phyloP scores from a whole-genome alignment of 92 coral and sea anemone species.

The Scolanthus callimorphus region DNA sequence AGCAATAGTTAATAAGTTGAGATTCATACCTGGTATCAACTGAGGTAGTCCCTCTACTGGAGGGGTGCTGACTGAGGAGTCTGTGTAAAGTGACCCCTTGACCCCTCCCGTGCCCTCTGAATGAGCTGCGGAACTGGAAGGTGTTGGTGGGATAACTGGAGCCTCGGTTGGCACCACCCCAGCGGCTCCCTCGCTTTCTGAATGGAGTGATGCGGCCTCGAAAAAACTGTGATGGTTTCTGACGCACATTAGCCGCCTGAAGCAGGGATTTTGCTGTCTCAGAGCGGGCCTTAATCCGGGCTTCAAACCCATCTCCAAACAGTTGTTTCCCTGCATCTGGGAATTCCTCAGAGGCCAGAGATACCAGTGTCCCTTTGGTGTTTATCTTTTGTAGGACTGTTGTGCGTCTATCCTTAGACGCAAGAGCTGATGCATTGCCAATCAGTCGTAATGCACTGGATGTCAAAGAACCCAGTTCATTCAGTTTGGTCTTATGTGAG shows the following conservation, averaged over 20 bases:
- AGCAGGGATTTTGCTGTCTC: constrained; percentile 43
- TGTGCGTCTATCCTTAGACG: constrained; percentile 27
- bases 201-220: too few relatives aligned
- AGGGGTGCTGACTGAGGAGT: too few relatives aligned
- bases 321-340: constrained; percentile 45
- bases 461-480: constrained; percentile 39
- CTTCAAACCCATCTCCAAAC: constrained; percentile 37
- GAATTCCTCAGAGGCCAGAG: constrained; percentile 43
- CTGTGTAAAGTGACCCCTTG: too few relatives aligned
- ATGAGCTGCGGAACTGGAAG: too few relatives aligned
- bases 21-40: too few relatives aligned
- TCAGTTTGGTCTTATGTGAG: constrained; percentile 30
- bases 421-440: constrained; percentile 41
- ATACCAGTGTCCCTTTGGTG: constrained; percentile 31
- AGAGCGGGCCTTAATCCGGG: constrained; percentile 26
- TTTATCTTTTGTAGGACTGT: constrained; percentile 37
- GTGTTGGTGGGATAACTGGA: too few relatives aligned
- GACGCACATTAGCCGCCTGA: constrained; percentile 32
- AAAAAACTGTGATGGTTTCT: constrained; percentile 30
- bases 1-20: too few relatives aligned
- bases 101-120: too few relatives aligned
- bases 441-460: constrained; percentile 37
- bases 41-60: too few relatives aligned
- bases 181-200: too few relatives aligned
- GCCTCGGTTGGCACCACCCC: too few relatives aligned